These are phyloP conservation scores for Spodoptera exigua DNA, from an alignment of 2,888 invertebrate genomes.

Conservation along the genomic window DNA sequence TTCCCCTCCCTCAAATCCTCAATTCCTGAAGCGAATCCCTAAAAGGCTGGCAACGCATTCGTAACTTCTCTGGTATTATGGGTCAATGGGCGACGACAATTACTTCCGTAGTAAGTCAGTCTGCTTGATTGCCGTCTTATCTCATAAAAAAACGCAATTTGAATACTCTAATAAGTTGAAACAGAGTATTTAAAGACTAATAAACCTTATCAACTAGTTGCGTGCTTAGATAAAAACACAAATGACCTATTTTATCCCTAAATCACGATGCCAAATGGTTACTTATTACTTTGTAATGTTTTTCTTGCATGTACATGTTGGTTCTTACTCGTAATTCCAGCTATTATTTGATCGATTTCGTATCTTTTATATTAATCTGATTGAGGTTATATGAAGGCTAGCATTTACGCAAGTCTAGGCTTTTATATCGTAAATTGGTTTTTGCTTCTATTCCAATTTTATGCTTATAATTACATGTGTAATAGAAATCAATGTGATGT, in stretches of 20 bases:
- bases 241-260: slow-evolving; percentile 28
- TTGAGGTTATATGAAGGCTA: slow-evolving; percentile 11
- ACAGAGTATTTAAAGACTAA: slow-evolving; percentile 10
- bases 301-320: slow-evolving; percentile 29
- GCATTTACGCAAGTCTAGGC: not conserved
- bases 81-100: too few species aligned
- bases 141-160: too few species aligned
- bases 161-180: not conserved
- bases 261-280: slow-evolving; percentile 24
- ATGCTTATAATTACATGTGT: too few species aligned
- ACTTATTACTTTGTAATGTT: slow-evolving; percentile 24
- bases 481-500: too few species aligned
- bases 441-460: not conserved
- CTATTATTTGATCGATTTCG: slow-evolving; percentile 1
- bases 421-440: slow-evolving; percentile 1
- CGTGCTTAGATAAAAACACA: slow-evolving; percentile 13
- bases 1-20: too few species aligned
- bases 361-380: slow-evolving; percentile 13
- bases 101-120: too few species aligned
- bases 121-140: too few species aligned
- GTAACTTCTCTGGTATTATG: too few species aligned
- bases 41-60: too few species aligned
- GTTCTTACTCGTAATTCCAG: slow-evolving; percentile 1
- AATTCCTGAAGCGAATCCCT: too few species aligned
- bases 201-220: slow-evolving; percentile 5